Evolutionary conservation across 2,888 invertebrate genomes (phyloP).

Genomic region (Xestia rhomboidea): DNA sequence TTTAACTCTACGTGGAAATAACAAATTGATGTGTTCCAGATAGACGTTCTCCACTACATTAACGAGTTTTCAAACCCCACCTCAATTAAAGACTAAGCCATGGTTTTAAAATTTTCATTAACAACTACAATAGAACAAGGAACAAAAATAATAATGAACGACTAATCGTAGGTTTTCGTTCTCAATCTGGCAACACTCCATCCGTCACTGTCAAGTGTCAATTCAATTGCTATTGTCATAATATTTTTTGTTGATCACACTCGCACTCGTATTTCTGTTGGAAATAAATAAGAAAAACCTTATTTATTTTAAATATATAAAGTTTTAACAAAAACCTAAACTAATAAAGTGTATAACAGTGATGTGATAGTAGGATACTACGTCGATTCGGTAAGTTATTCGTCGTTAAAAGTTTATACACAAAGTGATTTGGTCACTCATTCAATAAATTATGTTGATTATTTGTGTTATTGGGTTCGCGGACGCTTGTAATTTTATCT

Average conservation of each 20-base stretch:
- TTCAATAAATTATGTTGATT: conserved; percentile 56
- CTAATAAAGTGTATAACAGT: conserved; percentile 40
- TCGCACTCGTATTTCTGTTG: conserved; percentile 41
- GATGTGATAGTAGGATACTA: conserved; percentile 53
- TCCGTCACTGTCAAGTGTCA: conserved; percentile 46
- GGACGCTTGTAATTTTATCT: conserved; percentile 63
- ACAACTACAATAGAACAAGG: too few relatives aligned
- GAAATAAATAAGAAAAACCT: conserved; percentile 34
- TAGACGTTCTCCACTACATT: not conserved
- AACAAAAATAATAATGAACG: not conserved
- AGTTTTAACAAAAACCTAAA: conserved; percentile 29
- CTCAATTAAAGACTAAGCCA: too few relatives aligned
- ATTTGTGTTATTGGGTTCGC: conserved; percentile 57
- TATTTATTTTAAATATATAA: conserved; percentile 28
- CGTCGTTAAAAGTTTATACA: conserved; percentile 29
- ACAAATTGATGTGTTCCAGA: not conserved
- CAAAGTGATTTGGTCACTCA: conserved; percentile 33
- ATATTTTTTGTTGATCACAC: conserved; percentile 64
- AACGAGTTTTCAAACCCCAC: not conserved
- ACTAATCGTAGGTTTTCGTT: not conserved
- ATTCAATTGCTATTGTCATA: conserved; percentile 56
- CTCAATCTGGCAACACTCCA: conserved; percentile 38
- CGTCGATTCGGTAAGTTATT: conserved; percentile 47
- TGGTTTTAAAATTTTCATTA: not conserved
- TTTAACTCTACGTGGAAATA: not conserved